Evolutionary conservation across 2,113 vertebrate genomes (phyloP).

Genomic region (Calypte anna): DNA sequence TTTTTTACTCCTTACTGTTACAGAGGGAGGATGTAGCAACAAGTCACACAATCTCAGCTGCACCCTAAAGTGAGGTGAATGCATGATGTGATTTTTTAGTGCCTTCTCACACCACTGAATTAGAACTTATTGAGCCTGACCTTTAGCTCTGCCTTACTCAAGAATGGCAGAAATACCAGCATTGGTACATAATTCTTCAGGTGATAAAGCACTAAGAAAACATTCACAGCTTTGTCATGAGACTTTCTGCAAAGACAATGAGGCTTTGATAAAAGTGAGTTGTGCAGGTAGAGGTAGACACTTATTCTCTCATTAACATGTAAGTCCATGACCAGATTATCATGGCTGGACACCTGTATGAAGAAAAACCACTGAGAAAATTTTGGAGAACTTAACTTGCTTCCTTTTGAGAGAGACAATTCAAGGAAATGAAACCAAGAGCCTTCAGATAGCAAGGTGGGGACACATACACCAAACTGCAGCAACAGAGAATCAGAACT

Average conservation of each 20-base stretch:
- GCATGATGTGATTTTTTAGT: not conserved
- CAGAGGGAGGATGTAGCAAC: not conserved
- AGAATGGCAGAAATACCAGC: not conserved
- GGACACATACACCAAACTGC: not conserved
- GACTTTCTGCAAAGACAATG: not conserved
- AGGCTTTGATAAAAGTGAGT: not conserved
- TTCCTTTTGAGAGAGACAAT: not conserved
- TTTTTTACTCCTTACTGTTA: not conserved
- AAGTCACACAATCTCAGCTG: not conserved
- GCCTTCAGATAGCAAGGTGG: not conserved
- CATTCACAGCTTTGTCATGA: not conserved
- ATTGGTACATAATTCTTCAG: not conserved
- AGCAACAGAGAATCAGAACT: not conserved
- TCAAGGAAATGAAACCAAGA: not conserved
- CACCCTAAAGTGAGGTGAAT: not conserved
- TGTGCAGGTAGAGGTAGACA: not conserved
- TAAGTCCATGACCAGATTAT: not conserved
- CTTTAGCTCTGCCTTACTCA: not conserved
- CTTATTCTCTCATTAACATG: not conserved
- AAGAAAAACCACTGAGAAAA: not conserved
- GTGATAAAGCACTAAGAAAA: not conserved
- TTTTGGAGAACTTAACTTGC: not conserved
- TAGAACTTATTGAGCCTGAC: not conserved
- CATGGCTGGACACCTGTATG: not conserved
- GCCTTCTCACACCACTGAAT: not conserved